Base-by-base conservation (phyloP, 2,113 vertebrate species). In the Callorhinus ursinus region DNA sequence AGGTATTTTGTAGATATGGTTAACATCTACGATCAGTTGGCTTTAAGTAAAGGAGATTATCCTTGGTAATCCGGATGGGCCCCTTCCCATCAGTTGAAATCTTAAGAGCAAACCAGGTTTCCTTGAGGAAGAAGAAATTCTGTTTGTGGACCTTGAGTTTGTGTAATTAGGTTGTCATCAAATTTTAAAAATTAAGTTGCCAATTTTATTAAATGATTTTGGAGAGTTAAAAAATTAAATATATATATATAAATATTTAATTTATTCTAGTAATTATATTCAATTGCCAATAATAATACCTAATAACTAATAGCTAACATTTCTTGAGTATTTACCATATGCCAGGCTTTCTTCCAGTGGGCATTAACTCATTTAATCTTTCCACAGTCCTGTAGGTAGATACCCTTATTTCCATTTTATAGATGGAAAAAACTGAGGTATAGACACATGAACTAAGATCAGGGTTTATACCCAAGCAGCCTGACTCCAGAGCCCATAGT, bases 321-420 rank as follows among this genome's bases (percentile, higher is more conserved):
- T 93, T 90, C 82, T 79, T 57, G 53, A 83, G 5, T 67, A 65
- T 94, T 97, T 87, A 57, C 5, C 71, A 72, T 53, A 90, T 85
- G 10, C 42, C 49, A 81, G 51, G 7, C 19, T 97, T 57, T 65
- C 28, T 82, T 88, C 57, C 53, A 77, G 14, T 49, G 39, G 10
- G 16, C 7, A 79, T 85, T 63, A 89, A 82, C 6, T 67, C 24
- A 46, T 85, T 95, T 90, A 55, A 51, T 81, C 53, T 19, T 93
- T 74, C 88, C 1, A 88, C 33, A 88, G 12, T 15, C 55, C 22
- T 21, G 1, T 85, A 76, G 15, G 33, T 63, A 55, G 42, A 83
- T 65, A 79, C 4, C 13, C 24, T 96, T 96, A 51, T 81, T 42
- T 96, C 39, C 14, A n/a, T 71, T 88, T 81, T 82, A 96, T 77